Base-by-base conservation (phyloP, 2,113 vertebrate species). In the Struthidea cinerea region DNA sequence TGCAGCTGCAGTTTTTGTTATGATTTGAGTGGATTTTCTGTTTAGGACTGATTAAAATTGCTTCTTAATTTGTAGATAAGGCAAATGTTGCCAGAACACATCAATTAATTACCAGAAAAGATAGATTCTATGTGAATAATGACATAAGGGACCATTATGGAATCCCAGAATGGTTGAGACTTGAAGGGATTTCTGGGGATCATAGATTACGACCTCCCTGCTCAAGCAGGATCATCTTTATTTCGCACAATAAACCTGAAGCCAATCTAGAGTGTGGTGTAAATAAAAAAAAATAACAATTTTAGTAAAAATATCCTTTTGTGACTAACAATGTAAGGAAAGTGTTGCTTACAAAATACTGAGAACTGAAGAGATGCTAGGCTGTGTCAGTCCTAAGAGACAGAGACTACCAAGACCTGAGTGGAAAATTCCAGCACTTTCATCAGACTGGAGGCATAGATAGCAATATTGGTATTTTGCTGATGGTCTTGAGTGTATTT, bases 371-470 rank as follows among this genome's bases (percentile, higher is more conserved):
- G 47, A 70, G 23, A 9, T 65, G 20, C 24, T 65, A 24, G 33
- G 24, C 26, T 16, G 3, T 37, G 37, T 77, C 28, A 77, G 26
- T 61, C 23, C 32, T 73, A 9, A 41, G 42, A 83, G 52, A 26
- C 0, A 50, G 35, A 89, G 21, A 23, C 41, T 57, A 59, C 11
- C 4, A 16, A 71, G 33, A 71, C 19, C 17, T 28, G 41, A 21
- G 19, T 89, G 91, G 95, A 92, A 96, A 86, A 91, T 94, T 94
- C 80, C 76, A 77, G 79, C 33, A 63, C 59, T 76, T 85, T 79
- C 4, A 16, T 71, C 68, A 49, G 41, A 61, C 63, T 77, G 47
- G 81, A 79, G 74, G 44, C 53, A 44, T 20, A 70, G 52, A 69
- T 61, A 68, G 47, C 53, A 87, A 28, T 84, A 65, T 21, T 56